Conservation (phyloP, 2,113 vertebrate species). For the Apaloderma vittatum region DNA sequence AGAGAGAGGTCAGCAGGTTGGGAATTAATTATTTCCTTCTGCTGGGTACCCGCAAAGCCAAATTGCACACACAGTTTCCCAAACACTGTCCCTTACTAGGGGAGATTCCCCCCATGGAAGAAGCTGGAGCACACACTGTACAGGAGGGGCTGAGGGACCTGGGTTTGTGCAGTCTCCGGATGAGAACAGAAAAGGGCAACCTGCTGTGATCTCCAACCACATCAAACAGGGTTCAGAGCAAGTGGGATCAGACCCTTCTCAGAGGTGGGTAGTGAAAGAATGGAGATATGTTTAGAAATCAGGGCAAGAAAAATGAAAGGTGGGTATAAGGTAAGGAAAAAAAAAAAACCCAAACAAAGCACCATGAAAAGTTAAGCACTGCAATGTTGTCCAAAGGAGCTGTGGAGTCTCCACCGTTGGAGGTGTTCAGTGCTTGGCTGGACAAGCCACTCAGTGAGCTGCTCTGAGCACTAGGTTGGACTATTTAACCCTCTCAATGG, state of each 20-base stretch:
- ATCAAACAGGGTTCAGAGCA: not conserved
- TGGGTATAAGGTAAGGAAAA: not conserved
- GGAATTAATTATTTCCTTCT: not conserved
- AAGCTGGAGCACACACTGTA: not conserved
- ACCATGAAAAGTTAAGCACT: not conserved
- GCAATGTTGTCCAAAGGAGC: not conserved
- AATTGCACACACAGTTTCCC: rapidly evolving
- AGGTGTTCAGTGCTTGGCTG: not conserved
- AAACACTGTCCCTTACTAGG: not conserved
- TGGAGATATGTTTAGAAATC: not conserved
- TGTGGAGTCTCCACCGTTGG: not conserved
- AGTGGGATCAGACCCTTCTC: not conserved
- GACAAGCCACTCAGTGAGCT: rapidly evolving
- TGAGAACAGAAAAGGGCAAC: rapidly evolving
- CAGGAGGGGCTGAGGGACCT: not conserved
- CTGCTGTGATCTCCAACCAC: not conserved
- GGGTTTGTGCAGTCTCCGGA: not conserved
- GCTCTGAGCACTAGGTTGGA: not conserved
- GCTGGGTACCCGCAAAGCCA: not conserved
- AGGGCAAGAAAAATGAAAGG: not conserved
- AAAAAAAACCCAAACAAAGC: rapidly evolving
- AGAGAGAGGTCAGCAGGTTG: not conserved
- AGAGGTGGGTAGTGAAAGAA: not conserved
- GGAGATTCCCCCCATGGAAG: rapidly evolving
- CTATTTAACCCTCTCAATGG: not conserved